Evolutionary conservation across 2,797 vertebrate genomes (phyloP).

Genomic region (Poeciliopsis infans): DNA sequence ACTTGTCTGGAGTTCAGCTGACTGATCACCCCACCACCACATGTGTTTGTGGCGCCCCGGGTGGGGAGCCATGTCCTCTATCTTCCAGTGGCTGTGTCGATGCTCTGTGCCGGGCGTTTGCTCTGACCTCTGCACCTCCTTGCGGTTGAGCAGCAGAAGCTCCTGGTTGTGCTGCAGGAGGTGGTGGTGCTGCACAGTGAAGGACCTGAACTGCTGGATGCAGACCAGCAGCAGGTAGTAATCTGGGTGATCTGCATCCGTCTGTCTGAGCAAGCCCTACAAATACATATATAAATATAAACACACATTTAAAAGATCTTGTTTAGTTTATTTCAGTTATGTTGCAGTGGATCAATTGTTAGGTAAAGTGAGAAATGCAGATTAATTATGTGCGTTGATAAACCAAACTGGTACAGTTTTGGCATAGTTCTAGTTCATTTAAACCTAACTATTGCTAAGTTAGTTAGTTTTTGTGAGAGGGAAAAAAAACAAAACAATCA

Average conservation of each 20-base stretch:
- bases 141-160: conserved; percentile 89
- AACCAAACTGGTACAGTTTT: not conserved
- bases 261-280: conserved; percentile 91
- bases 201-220: conserved; percentile 91
- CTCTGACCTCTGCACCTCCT: conserved; percentile 91
- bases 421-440: too few relatives aligned
- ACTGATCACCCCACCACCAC: not conserved
- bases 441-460: not conserved
- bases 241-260: conserved; percentile 93
- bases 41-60: not conserved
- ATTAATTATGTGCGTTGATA: too few relatives aligned
- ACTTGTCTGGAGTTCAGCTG: not conserved
- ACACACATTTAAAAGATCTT: not conserved
- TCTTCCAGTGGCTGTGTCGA: too few relatives aligned
- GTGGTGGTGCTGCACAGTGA: conserved; percentile 90
- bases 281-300: not conserved
- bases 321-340: not conserved
- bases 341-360: not conserved
- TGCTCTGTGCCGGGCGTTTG: not conserved
- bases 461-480: not conserved
- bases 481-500: not conserved
- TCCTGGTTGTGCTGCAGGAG: conserved; percentile 95
- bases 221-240: conserved; percentile 95
- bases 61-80: not conserved
- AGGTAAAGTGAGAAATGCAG: not conserved